Percentiles rank a stretch among this genome's conserved stretches.
phyloP scores from a whole-genome alignment of 2,888 invertebrate species.

The Eupithecia subumbrata region DNA sequence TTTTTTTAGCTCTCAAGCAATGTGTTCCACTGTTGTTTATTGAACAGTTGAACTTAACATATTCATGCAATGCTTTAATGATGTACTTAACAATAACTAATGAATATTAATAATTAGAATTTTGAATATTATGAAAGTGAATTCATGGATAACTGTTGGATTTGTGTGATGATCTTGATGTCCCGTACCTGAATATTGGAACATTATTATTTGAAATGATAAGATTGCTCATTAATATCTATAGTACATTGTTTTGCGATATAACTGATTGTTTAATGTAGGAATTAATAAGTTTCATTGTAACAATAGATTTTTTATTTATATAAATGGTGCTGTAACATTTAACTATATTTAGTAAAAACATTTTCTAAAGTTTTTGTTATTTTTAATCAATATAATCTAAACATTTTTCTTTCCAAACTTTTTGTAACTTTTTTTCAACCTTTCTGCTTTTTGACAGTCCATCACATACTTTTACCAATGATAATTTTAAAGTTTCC shows the following conservation, averaged over 20 bases:
- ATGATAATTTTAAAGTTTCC: conserved; percentile 75
- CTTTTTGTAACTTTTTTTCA: conserved; percentile 66
- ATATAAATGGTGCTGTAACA: conserved; percentile 70
- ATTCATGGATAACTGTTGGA: neutral
- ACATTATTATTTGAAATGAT: neutral
- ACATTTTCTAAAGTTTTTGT: conserved; percentile 18
- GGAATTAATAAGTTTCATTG: conserved; percentile 7
- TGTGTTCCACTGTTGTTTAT: neutral
- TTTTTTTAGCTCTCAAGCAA: neutral
- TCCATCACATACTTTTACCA: conserved; percentile 60
- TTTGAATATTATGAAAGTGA: neutral
- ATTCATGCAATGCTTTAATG: neutral
- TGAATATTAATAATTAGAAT: neutral
- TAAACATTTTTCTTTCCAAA: conserved; percentile 77
- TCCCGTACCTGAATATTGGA: neutral
- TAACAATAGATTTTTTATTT: conserved; percentile 46
- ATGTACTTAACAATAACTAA: conserved; percentile 5
- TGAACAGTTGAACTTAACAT: neutral
- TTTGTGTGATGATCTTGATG: neutral
- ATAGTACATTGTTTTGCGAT: conserved; percentile 3
- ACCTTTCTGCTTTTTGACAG: conserved; percentile 65
- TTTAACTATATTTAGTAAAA: conserved; percentile 48
- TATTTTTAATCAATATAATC: conserved; percentile 47
- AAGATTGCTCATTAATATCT: neutral
- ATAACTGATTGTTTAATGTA: neutral